A percentile compares a stretch with the other conserved stretches of the same genome.
These are phyloP conservation scores for Cuniculus paca DNA, from an alignment of 2,797 vertebrate species.

Conservation along the genomic window DNA sequence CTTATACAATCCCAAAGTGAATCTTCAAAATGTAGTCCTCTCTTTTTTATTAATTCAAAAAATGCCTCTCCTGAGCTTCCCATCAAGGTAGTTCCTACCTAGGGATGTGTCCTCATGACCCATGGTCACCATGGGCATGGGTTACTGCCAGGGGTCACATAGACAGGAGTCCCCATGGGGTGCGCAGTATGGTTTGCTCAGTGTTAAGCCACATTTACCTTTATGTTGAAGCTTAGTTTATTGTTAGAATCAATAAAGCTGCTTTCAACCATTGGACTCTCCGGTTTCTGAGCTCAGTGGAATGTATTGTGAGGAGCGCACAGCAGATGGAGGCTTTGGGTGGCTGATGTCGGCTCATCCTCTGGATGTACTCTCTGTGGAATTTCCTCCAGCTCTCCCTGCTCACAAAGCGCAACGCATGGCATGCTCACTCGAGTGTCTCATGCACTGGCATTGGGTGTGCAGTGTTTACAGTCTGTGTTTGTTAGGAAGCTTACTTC, in stretches of 20 bases:
- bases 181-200: slow-evolving; percentile 90
- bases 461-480: slow-evolving; percentile 89
- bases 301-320: slow-evolving; percentile 91
- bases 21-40: slow-evolving; percentile 60
- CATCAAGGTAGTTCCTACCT: neutral
- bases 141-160: slow-evolving; percentile 92
- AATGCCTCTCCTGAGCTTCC: slow-evolving; percentile 45
- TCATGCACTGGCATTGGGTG: slow-evolving; percentile 91
- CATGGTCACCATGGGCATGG: slow-evolving; percentile 91
- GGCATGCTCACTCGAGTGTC: slow-evolving; percentile 89
- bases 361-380: slow-evolving; percentile 87
- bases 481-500: slow-evolving; percentile 91
- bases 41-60: slow-evolving; percentile 68
- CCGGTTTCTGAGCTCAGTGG: slow-evolving; percentile 92
- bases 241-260: slow-evolving; percentile 87
- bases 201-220: slow-evolving; percentile 92
- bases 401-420: slow-evolving; percentile 90
- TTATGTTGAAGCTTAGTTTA: slow-evolving; percentile 90
- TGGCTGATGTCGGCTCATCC: slow-evolving; percentile 89
- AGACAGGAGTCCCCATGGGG: slow-evolving; percentile 91
- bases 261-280: slow-evolving; percentile 93
- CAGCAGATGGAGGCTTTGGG: slow-evolving; percentile 89
- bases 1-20: slow-evolving; percentile 24
- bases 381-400: slow-evolving; percentile 90
- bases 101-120: slow-evolving; percentile 92